Base-by-base conservation (phyloP, 1,140 invertebrate genomes). In the Epicauta chinensis region DNA sequence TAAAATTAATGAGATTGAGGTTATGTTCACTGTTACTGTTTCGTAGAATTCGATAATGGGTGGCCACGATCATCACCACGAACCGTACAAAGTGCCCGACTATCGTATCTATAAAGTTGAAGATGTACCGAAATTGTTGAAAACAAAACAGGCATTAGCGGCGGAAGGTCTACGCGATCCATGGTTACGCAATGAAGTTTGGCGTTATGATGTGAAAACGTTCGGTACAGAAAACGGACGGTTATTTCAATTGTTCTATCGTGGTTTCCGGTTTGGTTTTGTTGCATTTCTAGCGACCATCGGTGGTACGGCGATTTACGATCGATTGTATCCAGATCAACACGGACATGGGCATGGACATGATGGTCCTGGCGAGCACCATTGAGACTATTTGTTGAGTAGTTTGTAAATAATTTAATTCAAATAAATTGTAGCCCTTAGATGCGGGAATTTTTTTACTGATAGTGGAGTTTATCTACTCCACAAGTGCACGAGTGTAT, bases 121-220 rank as follows among this genome's bases (percentile, higher is more conserved):
- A 66, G 75, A 87, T 61, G 72, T 75, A 10, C 80, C 81, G 9
- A 69, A 83, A 59, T 66, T 91, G 13, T 64, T 81, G 50, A 68
- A 72, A 46, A 67, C 86, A 1, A 75, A 83, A 69, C 66, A 77
- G 50, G 72, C 74, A 3, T 72, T 93, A 16, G 83, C 80, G 1
- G 65, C 75, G 23, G 77, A 80, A 63, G 88, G 89, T 13, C 68
- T 92, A 0, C 84, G 81, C 57, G 87, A 92, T 72, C 90, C 90
- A 1, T 93, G 90, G 90, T 71, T 90, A 11, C 81, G 86, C 61
- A 92, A 92, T 73, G 80, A 91, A 72, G 86, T 84, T 0, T 92
- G 88, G 88, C 72, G 84, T 13, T 89, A 76, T 58, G 58, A 81
- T 61, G 68, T 68, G 35, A 73, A 76, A 31, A 62, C 75, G 41